These are phyloP conservation scores for Peromyscus eremicus DNA, from an alignment of 2,797 vertebrate species.

Conservation along the genomic window DNA sequence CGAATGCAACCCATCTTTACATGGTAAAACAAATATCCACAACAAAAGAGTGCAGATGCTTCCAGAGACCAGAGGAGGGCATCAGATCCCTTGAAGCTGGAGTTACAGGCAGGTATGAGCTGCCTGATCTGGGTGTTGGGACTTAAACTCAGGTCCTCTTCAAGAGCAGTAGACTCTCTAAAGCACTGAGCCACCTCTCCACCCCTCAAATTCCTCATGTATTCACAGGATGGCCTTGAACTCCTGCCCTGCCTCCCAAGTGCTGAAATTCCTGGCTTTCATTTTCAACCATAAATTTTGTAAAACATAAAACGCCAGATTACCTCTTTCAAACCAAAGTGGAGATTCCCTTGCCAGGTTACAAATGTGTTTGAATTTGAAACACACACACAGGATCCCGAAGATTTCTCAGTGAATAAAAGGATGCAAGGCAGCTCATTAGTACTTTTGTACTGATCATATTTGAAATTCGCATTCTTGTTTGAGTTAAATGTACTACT, in stretches of 20 bases:
- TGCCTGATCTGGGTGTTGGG: neutral
- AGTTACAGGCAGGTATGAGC: neutral
- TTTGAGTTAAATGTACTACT: neutral
- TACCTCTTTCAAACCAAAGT: neutral
- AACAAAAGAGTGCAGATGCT: neutral
- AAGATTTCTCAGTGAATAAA: neutral
- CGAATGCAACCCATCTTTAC: neutral
- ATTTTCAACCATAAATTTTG: neutral
- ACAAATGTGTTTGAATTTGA: neutral
- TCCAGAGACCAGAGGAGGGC: neutral
- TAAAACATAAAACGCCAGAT: slow-evolving; percentile 7
- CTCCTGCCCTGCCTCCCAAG: neutral
- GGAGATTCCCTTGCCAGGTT: neutral
- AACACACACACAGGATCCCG: neutral
- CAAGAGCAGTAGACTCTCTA: neutral
- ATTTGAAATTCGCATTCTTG: neutral
- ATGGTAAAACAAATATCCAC: neutral
- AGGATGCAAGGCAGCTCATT: neutral
- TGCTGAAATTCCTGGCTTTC: neutral
- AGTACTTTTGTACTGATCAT: neutral
- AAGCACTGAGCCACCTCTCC: neutral
- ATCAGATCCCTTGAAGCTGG: neutral
- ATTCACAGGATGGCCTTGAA: neutral
- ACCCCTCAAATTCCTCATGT: neutral
- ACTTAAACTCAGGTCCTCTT: neutral